phyloP scores from a whole-genome alignment of 2,113 vertebrate species.

The Cebidichthys violaceus region DNA sequence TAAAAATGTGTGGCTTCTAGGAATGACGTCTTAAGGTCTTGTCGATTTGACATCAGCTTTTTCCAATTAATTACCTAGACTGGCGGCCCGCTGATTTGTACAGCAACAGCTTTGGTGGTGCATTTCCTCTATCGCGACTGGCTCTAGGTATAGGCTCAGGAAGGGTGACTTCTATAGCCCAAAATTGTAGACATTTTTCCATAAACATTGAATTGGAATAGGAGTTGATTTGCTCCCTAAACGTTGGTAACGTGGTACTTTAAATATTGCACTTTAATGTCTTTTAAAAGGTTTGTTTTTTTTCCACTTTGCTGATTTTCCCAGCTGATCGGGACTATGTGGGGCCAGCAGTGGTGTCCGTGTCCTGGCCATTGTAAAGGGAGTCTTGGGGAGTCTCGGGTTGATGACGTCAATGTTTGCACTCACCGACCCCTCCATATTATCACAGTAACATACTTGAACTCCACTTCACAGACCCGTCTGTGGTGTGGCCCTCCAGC shows the following conservation, averaged over 20 bases:
- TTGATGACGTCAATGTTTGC: slow-evolving; percentile 24
- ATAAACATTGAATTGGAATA: neutral
- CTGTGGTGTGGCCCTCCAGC: slow-evolving; percentile 19
- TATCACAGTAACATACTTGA: slow-evolving; percentile 52
- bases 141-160: neutral
- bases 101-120: neutral
- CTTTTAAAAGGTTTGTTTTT: neutral
- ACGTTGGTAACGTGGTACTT: neutral
- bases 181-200: neutral
- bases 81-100: neutral
- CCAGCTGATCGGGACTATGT: neutral
- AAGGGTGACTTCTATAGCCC: too few relatives aligned
- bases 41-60: slow-evolving; percentile 2
- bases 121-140: too few relatives aligned
- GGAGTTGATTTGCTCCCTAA: neutral
- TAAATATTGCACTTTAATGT: neutral
- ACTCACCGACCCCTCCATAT: slow-evolving; percentile 18
- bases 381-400: slow-evolving; percentile 9
- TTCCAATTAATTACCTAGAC: neutral
- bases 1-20: neutral
- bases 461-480: slow-evolving; percentile 19
- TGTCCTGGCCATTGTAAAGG: neutral
- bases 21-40: slow-evolving; percentile 1
- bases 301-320: neutral
- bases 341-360: neutral